phyloP scores from a whole-genome alignment of 2,888 invertebrate species.

The Phanerotoma sp. region DNA sequence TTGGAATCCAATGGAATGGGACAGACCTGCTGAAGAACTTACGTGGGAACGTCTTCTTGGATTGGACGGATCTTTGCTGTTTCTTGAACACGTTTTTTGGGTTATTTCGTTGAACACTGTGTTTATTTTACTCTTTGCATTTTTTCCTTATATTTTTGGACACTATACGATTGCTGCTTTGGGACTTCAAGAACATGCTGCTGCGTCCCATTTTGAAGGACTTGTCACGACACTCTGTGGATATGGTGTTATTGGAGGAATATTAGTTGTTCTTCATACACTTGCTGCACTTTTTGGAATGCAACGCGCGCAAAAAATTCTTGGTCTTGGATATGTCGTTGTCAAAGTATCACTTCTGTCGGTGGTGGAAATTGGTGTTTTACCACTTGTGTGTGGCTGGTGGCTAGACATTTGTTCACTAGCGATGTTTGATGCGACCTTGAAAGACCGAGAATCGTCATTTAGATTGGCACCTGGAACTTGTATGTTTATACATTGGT shows the following conservation, averaged over 20 bases:
- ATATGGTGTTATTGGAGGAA: constrained; percentile 85
- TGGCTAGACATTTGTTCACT: constrained; percentile 98
- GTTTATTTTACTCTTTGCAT: constrained; percentile 92
- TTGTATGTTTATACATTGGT: constrained; percentile 98
- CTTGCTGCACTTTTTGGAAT: constrained; percentile 79
- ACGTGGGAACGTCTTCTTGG: constrained; percentile 98
- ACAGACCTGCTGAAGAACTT: constrained; percentile 93
- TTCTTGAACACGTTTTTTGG: constrained; percentile 99
- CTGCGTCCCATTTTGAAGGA: constrained; percentile 87
- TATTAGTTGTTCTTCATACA: constrained; percentile 80
- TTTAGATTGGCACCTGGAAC: constrained; percentile 93
- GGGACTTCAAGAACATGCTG: constrained; percentile 68
- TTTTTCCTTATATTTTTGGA: constrained; percentile 95
- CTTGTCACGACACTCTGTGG: constrained; percentile 90
- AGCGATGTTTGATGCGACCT: constrained; percentile 85
- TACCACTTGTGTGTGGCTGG: constrained; percentile 97
- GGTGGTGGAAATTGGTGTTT: constrained; percentile 95
- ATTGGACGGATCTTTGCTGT: constrained; percentile 94
- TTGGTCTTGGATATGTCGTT: constrained; percentile 91
- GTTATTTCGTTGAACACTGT: constrained; percentile 95
- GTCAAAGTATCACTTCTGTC: constrained; percentile 91
- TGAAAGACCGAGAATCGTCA: constrained; percentile 83
- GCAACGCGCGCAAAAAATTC: constrained; percentile 76
- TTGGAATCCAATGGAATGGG: constrained; percentile 99
- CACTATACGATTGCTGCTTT: constrained; percentile 76